Percentiles rank a stretch among this genome's conserved stretches.
Conservation (phyloP, 2,113 vertebrate genomes). For the Pollachius pollachius region DNA sequence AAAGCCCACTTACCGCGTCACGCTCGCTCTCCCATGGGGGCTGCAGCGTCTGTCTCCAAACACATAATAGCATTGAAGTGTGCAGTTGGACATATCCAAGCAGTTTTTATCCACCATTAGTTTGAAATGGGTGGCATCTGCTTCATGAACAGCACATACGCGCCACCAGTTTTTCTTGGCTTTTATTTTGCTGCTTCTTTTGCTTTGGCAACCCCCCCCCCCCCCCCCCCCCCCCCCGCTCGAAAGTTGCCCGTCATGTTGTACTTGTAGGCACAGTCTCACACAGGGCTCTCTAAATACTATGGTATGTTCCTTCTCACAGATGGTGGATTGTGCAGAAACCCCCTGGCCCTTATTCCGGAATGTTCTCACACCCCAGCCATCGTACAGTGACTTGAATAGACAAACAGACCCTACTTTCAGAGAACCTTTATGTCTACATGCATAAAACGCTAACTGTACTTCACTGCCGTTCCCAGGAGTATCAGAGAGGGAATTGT, state of each 20-base stretch:
- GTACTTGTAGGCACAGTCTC: not conserved
- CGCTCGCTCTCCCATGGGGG: slow-evolving; percentile 55
- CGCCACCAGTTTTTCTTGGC: slow-evolving; percentile 1
- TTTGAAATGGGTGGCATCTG: slow-evolving; percentile 48
- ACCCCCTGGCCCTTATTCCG: too few relatives aligned
- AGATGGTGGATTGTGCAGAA: too few relatives aligned
- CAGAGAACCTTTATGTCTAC: too few relatives aligned
- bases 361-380: too few relatives aligned
- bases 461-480: too few relatives aligned
- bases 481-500: too few relatives aligned
- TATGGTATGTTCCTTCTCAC: too few relatives aligned
- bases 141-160: slow-evolving; percentile 31
- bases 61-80: slow-evolving; percentile 39
- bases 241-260: not conserved
- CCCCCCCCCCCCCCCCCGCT: not conserved
- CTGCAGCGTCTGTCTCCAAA: slow-evolving; percentile 55
- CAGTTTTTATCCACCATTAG: slow-evolving; percentile 51
- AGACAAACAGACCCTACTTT: too few relatives aligned
- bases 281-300: too few relatives aligned
- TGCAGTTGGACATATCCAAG: slow-evolving; percentile 42
- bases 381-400: too few relatives aligned
- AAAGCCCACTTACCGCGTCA: slow-evolving; percentile 66
- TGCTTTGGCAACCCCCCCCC: not conserved
- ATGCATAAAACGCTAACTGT: too few relatives aligned
- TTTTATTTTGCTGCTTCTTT: not conserved